Conservation (phyloP, 2,797 vertebrate genomes). For the Erithacus rubecula region DNA sequence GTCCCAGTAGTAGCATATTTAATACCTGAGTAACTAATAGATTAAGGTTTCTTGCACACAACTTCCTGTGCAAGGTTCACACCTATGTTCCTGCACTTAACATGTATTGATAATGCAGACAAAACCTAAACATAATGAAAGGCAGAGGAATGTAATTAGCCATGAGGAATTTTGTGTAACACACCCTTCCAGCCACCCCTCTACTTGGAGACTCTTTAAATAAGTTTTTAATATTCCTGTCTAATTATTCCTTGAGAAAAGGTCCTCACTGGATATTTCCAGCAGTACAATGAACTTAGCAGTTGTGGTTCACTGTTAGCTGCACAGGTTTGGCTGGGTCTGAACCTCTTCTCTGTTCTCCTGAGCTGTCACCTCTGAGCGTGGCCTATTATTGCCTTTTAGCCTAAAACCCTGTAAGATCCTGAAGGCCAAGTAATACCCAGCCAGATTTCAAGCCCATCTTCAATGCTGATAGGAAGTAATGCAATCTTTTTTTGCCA, state of each 20-base stretch:
- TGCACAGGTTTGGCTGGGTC: background rate
- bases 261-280: background rate
- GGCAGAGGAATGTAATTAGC: background rate
- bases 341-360: background rate
- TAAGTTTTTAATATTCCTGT: background rate
- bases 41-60: background rate
- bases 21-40: background rate
- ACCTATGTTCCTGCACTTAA: background rate
- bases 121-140: background rate
- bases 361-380: background rate
- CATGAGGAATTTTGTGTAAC: background rate
- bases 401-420: constrained; percentile 14
- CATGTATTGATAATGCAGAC: background rate
- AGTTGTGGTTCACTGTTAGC: background rate
- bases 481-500: constrained; percentile 34
- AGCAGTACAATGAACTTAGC: background rate
- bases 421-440: background rate
- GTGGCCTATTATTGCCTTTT: background rate
- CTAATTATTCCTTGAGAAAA: background rate
- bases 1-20: background rate
- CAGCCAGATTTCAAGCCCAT: background rate
- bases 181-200: background rate
- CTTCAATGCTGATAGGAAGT: constrained; percentile 19
- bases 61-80: background rate
- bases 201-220: background rate